These are phyloP conservation scores for Portevinia maculata DNA, from an alignment of 2,888 invertebrate genomes.

Conservation along the genomic window DNA sequence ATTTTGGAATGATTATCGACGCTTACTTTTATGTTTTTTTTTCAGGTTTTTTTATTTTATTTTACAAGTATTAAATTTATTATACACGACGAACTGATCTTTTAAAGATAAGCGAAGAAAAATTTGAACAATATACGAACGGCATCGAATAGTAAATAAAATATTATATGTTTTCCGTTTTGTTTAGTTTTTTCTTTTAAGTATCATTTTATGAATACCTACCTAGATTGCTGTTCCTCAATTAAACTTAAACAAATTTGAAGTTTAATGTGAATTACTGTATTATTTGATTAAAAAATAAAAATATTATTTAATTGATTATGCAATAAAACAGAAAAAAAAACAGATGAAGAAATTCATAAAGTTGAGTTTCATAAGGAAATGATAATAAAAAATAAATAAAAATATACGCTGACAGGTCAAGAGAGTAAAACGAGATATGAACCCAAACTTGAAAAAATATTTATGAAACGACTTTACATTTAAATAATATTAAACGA, in stretches of 20 bases:
- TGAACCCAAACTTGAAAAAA: conserved; percentile 12
- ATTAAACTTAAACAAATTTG: neutral
- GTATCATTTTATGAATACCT: neutral
- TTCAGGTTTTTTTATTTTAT: neutral
- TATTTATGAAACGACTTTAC: conserved; percentile 33
- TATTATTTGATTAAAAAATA: neutral
- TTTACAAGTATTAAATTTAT: conserved; percentile 7
- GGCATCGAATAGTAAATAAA: conserved; percentile 44
- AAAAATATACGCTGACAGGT: conserved; percentile 7
- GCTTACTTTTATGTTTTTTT: too few species aligned
- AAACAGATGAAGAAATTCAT: neutral
- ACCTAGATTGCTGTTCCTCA: conserved; percentile 16
- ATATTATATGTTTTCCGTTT: conserved; percentile 3
- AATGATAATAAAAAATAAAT: too few species aligned
- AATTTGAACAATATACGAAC: conserved; percentile 5
- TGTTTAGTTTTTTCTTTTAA: neutral
- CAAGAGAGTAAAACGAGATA: conserved; percentile 14
- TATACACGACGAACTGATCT: conserved; percentile 39
- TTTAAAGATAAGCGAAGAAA: conserved; percentile 10
- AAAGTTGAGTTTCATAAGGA: neutral
- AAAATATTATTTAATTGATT: conserved; percentile 9
- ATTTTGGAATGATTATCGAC: too few species aligned
- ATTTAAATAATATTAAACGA: conserved; percentile 13
- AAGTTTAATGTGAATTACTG: neutral
- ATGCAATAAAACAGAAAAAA: neutral